Evolutionary conservation across 2,113 vertebrate genomes (phyloP), one percentile per base, ranked within the genome.

Genomic region (Amphiprion percula): DNA sequence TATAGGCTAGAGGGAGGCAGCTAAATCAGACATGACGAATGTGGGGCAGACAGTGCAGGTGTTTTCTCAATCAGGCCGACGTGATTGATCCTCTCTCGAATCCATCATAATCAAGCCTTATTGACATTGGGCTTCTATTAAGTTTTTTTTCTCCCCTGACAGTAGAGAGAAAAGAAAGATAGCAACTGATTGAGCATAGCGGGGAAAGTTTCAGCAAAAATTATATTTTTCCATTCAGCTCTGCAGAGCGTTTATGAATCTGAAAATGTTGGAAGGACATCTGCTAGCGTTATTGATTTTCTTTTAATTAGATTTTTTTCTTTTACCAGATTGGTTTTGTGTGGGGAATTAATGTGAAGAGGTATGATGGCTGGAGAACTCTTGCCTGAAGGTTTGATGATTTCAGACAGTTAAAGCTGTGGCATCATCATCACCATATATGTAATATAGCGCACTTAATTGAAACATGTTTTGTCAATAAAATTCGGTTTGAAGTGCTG

Each of bases 1-100:
- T 87, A 91, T 89, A 76, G 85, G 78, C 91, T 74, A 80, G 70
- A 46, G 85, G 80, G 89, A 86, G 89, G 88, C 90, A 66, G 90
- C 85, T 80, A 88, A 87, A 93, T 90, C 89, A 94, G 89, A 91
- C 90, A 87, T 89, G 90, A 90, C 90, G 87, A 87, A 92, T 92
- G 88, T 77, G 83, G 74, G 80, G 77, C 88, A 82, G 83, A 80
- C 80, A 77, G 82, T 85, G 90, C 87, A 92, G 89, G 91, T 93
- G 91, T 88, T 91, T 91, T 90, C 88, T 90, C 87, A 74, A 87
- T 92, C 89, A 93, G 87, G 33, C 80, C 23, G 67, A 83, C 83
- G 41, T 79, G 86, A 90, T 80, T 89, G 88, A 92, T 91, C 85
- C 79, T 72, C 77, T 53, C 80, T 79, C 37, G 83, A 89, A 94